Evolutionary conservation across 2,888 invertebrate species (phyloP), one percentile per base, ranked within the genome.

Genomic region (Habroteleia sp.): DNA sequence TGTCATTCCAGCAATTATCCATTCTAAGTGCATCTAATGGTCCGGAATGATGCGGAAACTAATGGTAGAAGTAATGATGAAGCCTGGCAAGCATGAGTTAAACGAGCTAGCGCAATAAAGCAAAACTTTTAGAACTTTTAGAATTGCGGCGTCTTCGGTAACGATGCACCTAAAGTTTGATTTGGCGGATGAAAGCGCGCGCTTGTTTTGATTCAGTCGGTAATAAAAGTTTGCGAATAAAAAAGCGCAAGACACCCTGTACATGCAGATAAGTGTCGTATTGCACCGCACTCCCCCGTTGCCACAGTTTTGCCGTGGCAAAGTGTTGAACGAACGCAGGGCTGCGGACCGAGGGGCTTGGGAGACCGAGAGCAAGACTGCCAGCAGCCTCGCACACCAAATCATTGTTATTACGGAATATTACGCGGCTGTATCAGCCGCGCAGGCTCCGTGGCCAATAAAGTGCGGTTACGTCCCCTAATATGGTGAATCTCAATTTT

Each of bases 321-420:
- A 76, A 60, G 76, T 50, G 74, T 56, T 73, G 71, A 72, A 58
- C 72, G 42, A 69, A 46, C 60, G 27, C 31, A 27, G 74, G 66
- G 29, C 37, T 37, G 52, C 27, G 63, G 56, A 8, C 10, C 27
- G 41, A 31, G 44, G 44, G 60, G 62, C 37, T 52, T 35, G 46
- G 46, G 60, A 13, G 60, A 42, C n/a, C 48, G 74, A 60, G 73
- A 62, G 80, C 79, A 83, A 83, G 83, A 83, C 84, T 82, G 80
- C 82, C 80, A 78, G 81, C 80, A 80, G 68, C 82, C 74, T 80
- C 80, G 82, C 85, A 81, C 83, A 83, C 85, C 86, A 87, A 85
- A 86, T 86, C 86, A 87, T 86, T 85, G 86, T 86, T 87, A 87
- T 85, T 85, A 85, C 85, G 79, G 85, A 86, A 87, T 87, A 86